A percentile compares a stretch with the other conserved stretches of the same genome.
These are phyloP conservation scores for Gymnocheta viridis DNA, from an alignment of 2,888 invertebrate genomes.

Conservation along the genomic window DNA sequence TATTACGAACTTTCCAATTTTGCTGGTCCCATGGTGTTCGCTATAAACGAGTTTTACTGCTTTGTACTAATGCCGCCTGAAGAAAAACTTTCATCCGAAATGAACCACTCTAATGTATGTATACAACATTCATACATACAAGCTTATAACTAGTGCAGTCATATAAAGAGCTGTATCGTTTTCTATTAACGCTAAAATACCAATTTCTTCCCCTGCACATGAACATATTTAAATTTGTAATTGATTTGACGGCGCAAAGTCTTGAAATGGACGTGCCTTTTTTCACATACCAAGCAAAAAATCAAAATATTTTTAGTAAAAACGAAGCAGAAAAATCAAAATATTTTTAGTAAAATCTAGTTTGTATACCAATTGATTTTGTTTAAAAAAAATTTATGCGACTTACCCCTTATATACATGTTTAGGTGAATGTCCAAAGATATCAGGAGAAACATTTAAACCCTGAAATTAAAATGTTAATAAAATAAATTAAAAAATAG, in stretches of 20 bases:
- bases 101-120: too few relatives aligned
- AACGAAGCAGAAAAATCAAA: conserved; percentile 12
- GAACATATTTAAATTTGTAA: conserved; percentile 48
- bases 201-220: background rate
- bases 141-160: background rate
- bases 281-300: conserved; percentile 18
- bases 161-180: background rate
- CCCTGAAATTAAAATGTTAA: background rate
- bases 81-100: too few relatives aligned
- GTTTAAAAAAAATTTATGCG: background rate
- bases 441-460: background rate
- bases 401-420: conserved; percentile 10
- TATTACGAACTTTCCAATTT: too few relatives aligned
- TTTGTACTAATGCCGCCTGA: too few relatives aligned
- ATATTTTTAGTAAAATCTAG: background rate
- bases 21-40: too few relatives aligned
- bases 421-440: background rate
- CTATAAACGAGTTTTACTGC: too few relatives aligned
- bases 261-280: conserved; percentile 49
- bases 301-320: background rate
- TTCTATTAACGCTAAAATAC: background rate
- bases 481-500: background rate
- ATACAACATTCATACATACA: background rate
- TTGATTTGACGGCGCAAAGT: conserved; percentile 63
- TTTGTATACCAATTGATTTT: conserved; percentile 38